Conservation (phyloP, 2,888 invertebrate genomes). For the Eristalis arbustorum region DNA sequence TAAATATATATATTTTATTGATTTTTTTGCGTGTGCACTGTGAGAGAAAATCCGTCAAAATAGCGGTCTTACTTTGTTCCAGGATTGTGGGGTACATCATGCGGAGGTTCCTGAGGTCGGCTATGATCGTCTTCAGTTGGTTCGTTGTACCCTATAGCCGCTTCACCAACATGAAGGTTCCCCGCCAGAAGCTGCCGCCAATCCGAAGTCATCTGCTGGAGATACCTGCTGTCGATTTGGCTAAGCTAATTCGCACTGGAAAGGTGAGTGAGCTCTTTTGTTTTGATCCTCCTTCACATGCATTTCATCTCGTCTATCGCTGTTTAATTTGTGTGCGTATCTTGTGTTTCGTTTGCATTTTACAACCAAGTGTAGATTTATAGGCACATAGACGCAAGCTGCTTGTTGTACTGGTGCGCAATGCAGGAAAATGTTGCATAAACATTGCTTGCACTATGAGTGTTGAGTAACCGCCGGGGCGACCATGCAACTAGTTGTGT, state of each 20-base stretch:
- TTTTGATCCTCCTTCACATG: neutral
- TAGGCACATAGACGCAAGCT: slow-evolving; percentile 14
- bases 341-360: slow-evolving; percentile 1
- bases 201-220: slow-evolving; percentile 85
- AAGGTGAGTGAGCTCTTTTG: slow-evolving; percentile 81
- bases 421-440: slow-evolving; percentile 65
- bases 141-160: slow-evolving; percentile 82
- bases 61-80: slow-evolving; percentile 80
- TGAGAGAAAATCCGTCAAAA: slow-evolving; percentile 76
- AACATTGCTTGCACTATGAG: slow-evolving; percentile 43
- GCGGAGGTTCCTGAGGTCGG: slow-evolving; percentile 83
- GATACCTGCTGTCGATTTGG: slow-evolving; percentile 85
- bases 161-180: slow-evolving; percentile 81
- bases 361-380: slow-evolving; percentile 24
- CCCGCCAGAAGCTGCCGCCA: slow-evolving; percentile 84
- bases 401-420: slow-evolving; percentile 34
- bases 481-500: slow-evolving; percentile 52
- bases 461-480: slow-evolving; percentile 51
- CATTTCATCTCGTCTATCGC: neutral
- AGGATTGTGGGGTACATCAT: slow-evolving; percentile 83
- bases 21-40: slow-evolving; percentile 69
- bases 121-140: slow-evolving; percentile 83
- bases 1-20: neutral
- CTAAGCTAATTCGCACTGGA: slow-evolving; percentile 86
- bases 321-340: neutral